Percentiles rank a stretch among this genome's conserved stretches.
phyloP scores from a whole-genome alignment of 2,797 vertebrate species.

The Sebastes oblongus region DNA sequence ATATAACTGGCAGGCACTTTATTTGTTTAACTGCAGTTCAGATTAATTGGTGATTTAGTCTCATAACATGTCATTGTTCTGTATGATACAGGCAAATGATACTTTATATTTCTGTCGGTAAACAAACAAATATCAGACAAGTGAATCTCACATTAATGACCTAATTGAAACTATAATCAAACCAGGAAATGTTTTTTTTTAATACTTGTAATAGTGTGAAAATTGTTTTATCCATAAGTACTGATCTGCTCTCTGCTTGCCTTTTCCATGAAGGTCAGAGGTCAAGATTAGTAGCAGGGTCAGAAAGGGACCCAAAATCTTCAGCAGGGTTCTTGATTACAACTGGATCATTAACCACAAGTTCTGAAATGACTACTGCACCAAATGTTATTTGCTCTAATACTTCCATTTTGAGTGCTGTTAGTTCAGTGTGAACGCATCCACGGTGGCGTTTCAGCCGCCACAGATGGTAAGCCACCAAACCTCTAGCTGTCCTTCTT shows the following conservation, averaged over 20 bases:
- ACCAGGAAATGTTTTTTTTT: not conserved
- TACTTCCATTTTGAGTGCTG: not conserved
- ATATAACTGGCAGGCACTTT: not conserved
- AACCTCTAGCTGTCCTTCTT: slow-evolving; percentile 75
- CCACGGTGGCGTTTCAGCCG: not conserved
- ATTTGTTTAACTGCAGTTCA: not conserved
- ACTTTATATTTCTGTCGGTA: not conserved
- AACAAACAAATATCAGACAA: not conserved
- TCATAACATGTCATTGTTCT: not conserved
- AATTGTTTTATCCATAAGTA: fast-evolving
- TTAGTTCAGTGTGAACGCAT: not conserved
- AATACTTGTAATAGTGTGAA: not conserved
- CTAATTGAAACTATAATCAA: not conserved
- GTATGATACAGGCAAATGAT: not conserved
- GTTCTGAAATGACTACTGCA: not conserved
- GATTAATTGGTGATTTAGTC: not conserved
- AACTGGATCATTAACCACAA: not conserved
- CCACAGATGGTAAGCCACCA: fast-evolving
- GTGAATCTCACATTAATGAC: not conserved
- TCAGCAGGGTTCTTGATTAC: not conserved
- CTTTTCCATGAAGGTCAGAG: not conserved
- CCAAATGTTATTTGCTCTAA: slow-evolving; percentile 6
- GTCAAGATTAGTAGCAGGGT: not conserved
- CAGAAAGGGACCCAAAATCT: not conserved
- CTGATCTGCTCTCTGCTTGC: not conserved